Percentiles rank a stretch among this genome's conserved stretches.
Conservation (phyloP, 2,797 vertebrate species). For the Leontopithecus rosalia region DNA sequence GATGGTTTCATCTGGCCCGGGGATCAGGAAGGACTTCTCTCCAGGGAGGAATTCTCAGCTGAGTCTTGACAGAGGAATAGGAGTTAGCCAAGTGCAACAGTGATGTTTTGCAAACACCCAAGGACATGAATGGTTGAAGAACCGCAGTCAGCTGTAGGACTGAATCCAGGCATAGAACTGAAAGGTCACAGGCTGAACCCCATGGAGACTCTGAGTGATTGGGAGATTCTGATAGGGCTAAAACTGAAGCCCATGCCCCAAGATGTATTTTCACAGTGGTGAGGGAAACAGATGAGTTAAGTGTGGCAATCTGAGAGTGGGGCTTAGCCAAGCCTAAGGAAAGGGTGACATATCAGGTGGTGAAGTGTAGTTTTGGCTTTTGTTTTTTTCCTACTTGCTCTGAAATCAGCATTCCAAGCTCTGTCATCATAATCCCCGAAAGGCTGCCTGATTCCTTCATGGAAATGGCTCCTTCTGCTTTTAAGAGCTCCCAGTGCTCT, state of each 20-base stretch:
- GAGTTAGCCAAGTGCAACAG: rapidly evolving
- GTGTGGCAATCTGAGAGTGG: constrained; percentile 38
- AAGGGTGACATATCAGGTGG: neutral
- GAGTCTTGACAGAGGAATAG: neutral
- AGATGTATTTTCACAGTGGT: neutral
- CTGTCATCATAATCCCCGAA: neutral
- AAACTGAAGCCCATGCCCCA: neutral
- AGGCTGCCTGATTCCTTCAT: neutral
- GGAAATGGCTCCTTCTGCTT: neutral
- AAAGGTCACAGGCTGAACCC: neutral
- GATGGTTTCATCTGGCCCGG: neutral
- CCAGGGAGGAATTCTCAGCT: neutral
- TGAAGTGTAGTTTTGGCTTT: neutral
- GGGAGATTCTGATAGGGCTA: neutral
- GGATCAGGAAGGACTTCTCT: neutral
- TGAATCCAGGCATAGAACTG: neutral
- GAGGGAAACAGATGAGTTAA: constrained; percentile 33
- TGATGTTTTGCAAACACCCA: neutral
- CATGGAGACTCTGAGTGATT: neutral
- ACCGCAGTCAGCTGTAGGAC: too few species aligned
- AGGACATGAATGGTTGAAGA: neutral
- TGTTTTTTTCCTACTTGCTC: neutral
- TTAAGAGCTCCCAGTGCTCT: neutral
- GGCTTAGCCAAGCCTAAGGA: constrained; percentile 5
- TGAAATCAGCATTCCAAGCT: constrained; percentile 18